These are phyloP conservation scores for Trichoplusia ni DNA, from an alignment of 1,140 invertebrate species.

Conservation along the genomic window DNA sequence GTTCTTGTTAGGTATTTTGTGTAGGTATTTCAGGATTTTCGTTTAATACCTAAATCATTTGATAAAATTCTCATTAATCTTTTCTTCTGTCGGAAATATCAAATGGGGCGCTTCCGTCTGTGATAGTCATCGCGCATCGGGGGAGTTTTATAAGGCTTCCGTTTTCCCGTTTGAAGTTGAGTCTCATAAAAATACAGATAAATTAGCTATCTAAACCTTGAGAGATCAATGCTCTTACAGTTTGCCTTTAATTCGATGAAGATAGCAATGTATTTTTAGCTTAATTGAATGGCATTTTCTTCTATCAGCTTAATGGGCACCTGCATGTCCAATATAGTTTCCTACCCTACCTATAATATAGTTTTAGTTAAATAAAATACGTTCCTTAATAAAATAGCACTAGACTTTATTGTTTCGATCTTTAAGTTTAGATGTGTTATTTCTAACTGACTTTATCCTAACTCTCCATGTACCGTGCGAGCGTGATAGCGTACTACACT, in stretches of 20 bases:
- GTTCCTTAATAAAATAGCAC: neutral
- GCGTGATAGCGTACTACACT: no score
- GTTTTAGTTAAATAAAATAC: neutral
- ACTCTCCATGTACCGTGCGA: no score
- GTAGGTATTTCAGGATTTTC: no score
- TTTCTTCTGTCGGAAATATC: conserved; percentile 17
- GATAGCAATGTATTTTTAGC: no score
- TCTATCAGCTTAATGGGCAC: no score
- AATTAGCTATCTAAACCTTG: neutral
- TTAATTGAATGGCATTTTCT: no score
- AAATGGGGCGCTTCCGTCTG: neutral
- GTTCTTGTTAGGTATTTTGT: no score
- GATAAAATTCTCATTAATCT: conserved; percentile 8
- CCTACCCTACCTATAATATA: no score
- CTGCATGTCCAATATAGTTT: no score
- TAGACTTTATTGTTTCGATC: neutral
- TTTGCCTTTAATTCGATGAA: no score
- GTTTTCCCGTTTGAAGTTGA: conserved; percentile 16
- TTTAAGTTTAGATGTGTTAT: no score
- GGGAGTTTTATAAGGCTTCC: conserved; percentile 20
- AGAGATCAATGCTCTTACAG: neutral
- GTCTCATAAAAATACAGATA: conserved; percentile 8
- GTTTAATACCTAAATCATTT: neutral
- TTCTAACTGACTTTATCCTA: no score
- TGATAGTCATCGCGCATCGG: conserved; percentile 2